Evolutionary conservation across 2,888 invertebrate species (phyloP).

Genomic region (Caenorhabditis becei): DNA sequence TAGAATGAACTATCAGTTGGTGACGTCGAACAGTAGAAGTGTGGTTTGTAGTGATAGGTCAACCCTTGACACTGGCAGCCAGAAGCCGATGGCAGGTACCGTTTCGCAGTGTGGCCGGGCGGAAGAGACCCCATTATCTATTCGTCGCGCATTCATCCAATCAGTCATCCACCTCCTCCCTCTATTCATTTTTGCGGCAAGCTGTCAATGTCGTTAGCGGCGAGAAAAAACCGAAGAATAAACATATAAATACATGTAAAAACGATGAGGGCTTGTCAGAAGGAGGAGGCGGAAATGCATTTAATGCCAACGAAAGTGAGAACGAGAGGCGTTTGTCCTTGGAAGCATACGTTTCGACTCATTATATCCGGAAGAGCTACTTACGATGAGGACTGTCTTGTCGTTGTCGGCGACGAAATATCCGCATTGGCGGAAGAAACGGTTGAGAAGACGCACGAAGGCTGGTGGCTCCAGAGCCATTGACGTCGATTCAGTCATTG

Average conservation of each 20-base stretch:
- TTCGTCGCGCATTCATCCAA: slow-evolving; percentile 20
- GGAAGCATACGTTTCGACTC: slow-evolving; percentile 14
- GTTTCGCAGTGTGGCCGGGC: slow-evolving; percentile 18
- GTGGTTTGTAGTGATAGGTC: slow-evolving; percentile 15
- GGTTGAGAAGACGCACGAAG: slow-evolving; percentile 69
- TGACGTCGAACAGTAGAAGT: neutral
- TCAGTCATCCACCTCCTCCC: slow-evolving; percentile 25
- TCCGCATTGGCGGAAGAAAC: slow-evolving; percentile 66
- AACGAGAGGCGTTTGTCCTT: slow-evolving; percentile 28
- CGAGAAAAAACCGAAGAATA: slow-evolving; percentile 26
- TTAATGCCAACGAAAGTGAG: slow-evolving; percentile 52
- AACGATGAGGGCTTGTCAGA: slow-evolving; percentile 19
- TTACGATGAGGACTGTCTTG: slow-evolving; percentile 69
- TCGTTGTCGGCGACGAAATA: slow-evolving; percentile 74
- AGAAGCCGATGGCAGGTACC: slow-evolving; percentile 2
- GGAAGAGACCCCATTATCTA: slow-evolving; percentile 25
- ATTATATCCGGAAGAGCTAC: slow-evolving; percentile 53
- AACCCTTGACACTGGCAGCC: neutral
- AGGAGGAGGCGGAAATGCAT: slow-evolving; percentile 18
- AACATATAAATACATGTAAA: slow-evolving; percentile 30
- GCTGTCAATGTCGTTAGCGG: slow-evolving; percentile 51
- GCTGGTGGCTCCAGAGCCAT: slow-evolving; percentile 62
- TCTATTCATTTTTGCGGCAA: slow-evolving; percentile 38
- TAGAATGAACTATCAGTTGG: slow-evolving; percentile 19
- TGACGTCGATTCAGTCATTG: slow-evolving; percentile 41